Evolutionary conservation across 2,888 invertebrate genomes (phyloP).

Genomic region (Nineta flava): DNA sequence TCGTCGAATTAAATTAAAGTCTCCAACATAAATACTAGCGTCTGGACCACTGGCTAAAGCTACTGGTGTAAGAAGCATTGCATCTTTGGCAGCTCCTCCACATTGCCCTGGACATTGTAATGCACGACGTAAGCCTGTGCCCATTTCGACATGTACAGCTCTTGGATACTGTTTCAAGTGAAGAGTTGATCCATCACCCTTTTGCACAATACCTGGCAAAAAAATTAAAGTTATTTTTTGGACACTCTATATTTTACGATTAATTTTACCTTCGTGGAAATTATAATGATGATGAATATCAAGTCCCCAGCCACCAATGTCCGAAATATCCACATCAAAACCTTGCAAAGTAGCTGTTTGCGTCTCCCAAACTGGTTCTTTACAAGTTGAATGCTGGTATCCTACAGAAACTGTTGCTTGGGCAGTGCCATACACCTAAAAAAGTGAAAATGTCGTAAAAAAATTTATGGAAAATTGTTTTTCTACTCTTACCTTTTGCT

Average conservation of each 20-base stretch:
- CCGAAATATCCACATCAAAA: slow-evolving; percentile 91
- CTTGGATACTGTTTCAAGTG: slow-evolving; percentile 86
- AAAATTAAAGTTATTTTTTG: background rate
- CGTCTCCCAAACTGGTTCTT: slow-evolving; percentile 83
- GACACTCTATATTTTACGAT: background rate
- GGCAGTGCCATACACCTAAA: slow-evolving; percentile 60
- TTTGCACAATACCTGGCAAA: slow-evolving; percentile 67
- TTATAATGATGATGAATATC: slow-evolving; percentile 98
- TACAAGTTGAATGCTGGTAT: slow-evolving; percentile 83
- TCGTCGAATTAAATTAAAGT: slow-evolving; percentile 85
- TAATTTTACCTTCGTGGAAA: slow-evolving; percentile 67
- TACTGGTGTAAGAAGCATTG: slow-evolving; percentile 79
- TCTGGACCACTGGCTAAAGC: slow-evolving; percentile 90
- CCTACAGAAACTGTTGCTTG: slow-evolving; percentile 82
- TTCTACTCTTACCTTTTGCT: slow-evolving; percentile 55
- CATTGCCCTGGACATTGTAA: slow-evolving; percentile 77
- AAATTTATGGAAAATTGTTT: background rate
- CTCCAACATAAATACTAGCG: slow-evolving; percentile 92
- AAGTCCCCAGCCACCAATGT: slow-evolving; percentile 94
- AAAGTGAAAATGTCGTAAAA: background rate
- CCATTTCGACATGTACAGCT: slow-evolving; percentile 84
- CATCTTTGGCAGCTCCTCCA: slow-evolving; percentile 71
- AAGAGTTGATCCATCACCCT: slow-evolving; percentile 90
- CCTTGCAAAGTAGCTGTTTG: slow-evolving; percentile 88
- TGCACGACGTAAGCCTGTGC: slow-evolving; percentile 73